phyloP scores from a whole-genome alignment of 2,113 vertebrate genomes.

The Macquaria ambigua region DNA sequence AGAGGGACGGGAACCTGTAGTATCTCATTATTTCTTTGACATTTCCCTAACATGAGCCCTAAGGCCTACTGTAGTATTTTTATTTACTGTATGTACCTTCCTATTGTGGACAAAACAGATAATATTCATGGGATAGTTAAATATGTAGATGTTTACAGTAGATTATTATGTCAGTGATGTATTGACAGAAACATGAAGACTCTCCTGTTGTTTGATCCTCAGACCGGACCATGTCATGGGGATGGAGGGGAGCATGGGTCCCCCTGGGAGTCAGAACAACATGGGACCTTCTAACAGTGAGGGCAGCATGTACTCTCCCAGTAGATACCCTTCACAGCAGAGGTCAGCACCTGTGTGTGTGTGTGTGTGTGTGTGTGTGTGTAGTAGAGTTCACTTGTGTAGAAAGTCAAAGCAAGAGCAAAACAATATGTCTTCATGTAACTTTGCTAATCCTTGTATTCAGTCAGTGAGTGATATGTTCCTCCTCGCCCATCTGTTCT shows the following conservation, averaged over 20 bases:
- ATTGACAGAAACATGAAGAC: background rate
- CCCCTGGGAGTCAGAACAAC: constrained; percentile 84
- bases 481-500: constrained; percentile 19
- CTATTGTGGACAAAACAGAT: background rate
- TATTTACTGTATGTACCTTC: background rate
- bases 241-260: constrained; percentile 85
- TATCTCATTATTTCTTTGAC: background rate
- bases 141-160: background rate
- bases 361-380: constrained; percentile 11
- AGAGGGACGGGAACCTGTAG: background rate
- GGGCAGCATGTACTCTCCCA: constrained; percentile 85
- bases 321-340: constrained; percentile 84
- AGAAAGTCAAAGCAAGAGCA: background rate
- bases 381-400: background rate
- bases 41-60: background rate
- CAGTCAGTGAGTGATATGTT: background rate
- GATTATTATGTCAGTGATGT: constrained; percentile 9
- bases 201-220: constrained; percentile 50
- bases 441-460: background rate
- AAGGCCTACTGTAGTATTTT: background rate
- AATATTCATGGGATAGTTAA: background rate
- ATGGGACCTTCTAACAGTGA: constrained; percentile 87
- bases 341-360: constrained; percentile 74
- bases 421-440: background rate
- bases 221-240: constrained; percentile 88